Evolutionary conservation across 2,797 vertebrate genomes (phyloP).

Genomic region (Geotrypetes seraphini): DNA sequence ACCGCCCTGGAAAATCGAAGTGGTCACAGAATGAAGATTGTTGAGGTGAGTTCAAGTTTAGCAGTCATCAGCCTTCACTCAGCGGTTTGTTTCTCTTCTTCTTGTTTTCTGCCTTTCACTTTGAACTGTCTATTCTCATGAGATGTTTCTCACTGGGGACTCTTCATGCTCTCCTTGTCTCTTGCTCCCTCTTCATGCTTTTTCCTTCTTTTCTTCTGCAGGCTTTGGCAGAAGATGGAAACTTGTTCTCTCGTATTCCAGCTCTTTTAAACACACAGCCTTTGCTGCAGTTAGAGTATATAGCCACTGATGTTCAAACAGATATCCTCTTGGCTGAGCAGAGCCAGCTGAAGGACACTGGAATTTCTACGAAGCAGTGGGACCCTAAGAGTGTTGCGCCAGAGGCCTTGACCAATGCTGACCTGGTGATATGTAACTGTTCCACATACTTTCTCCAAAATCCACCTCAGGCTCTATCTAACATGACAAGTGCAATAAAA

Average conservation of each 20-base stretch:
- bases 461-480: slow-evolving; percentile 42
- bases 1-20: slow-evolving; percentile 68
- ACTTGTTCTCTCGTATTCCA: slow-evolving; percentile 63
- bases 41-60: slow-evolving; percentile 72
- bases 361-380: slow-evolving; percentile 60
- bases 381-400: slow-evolving; percentile 60
- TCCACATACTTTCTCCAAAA: slow-evolving; percentile 37
- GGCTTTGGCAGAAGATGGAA: slow-evolving; percentile 73
- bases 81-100: not conserved
- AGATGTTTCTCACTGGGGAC: not conserved
- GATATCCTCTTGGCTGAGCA: slow-evolving; percentile 52
- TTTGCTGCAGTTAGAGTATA: slow-evolving; percentile 73
- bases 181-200: not conserved
- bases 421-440: slow-evolving; percentile 78
- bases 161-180: too few species aligned
- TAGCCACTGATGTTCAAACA: slow-evolving; percentile 52
- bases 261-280: slow-evolving; percentile 73
- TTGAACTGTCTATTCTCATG: not conserved
- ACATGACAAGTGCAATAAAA: slow-evolving; percentile 67
- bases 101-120: not conserved
- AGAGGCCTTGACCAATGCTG: slow-evolving; percentile 43
- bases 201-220: slow-evolving; percentile 22
- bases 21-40: slow-evolving; percentile 65
- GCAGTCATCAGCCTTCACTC: too few species aligned
- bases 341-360: slow-evolving; percentile 50